A percentile compares a stretch with the other conserved stretches of the same genome.
These are phyloP conservation scores for Myiotriccus ornatus DNA, from an alignment of 2,797 vertebrate species.

Conservation along the genomic window DNA sequence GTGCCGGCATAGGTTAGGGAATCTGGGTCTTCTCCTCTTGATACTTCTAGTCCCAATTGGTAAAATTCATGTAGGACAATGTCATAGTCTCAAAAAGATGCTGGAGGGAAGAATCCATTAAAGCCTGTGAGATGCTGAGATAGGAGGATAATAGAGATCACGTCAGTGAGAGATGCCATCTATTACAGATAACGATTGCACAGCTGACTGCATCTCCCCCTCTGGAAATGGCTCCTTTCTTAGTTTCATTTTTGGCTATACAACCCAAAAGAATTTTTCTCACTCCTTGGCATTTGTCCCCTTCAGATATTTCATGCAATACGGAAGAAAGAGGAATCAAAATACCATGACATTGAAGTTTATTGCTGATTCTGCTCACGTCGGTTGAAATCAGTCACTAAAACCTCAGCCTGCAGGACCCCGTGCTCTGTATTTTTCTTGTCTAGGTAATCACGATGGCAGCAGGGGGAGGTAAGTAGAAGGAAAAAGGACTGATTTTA, in stretches of 20 bases:
- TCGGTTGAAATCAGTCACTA: conserved; percentile 58
- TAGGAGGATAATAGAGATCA: conserved; percentile 32
- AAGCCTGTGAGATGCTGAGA: conserved; percentile 27
- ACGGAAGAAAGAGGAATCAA: conserved; percentile 8
- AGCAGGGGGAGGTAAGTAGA: conserved; percentile 68
- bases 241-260: conserved; percentile 61
- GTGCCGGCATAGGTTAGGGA: neutral
- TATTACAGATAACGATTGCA: conserved; percentile 39
- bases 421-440: conserved; percentile 56
- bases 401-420: conserved; percentile 49
- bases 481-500: conserved; percentile 55
- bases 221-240: conserved; percentile 56
- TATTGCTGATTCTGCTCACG: conserved; percentile 55
- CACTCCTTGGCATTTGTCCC: conserved; percentile 24
- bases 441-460: conserved; percentile 39
- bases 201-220: conserved; percentile 48
- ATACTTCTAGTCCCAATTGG: neutral
- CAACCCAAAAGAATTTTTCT: neutral
- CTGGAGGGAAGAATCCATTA: conserved; percentile 42
- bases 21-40: neutral
- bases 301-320: conserved; percentile 24
- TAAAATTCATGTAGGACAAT: neutral
- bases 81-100: neutral
- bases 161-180: conserved; percentile 50
- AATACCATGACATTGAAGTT: conserved; percentile 53